Conservation (phyloP, 2,888 invertebrate species). For the Nematopogon swammerdamellus region DNA sequence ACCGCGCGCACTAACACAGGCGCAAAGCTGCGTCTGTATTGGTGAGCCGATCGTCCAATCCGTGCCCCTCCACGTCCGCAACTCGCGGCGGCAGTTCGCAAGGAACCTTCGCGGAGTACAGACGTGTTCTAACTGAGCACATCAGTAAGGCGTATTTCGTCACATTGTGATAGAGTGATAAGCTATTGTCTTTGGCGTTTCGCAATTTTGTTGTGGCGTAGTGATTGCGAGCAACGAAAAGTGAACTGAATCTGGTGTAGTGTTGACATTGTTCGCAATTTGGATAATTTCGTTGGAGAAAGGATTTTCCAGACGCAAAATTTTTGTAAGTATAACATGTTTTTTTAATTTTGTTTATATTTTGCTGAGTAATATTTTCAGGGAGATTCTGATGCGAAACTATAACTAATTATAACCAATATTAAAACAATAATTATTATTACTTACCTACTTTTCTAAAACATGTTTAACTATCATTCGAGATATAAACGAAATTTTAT, state of each 20-base stretch:
- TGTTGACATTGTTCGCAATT: slow-evolving; percentile 32
- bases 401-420: too few species aligned
- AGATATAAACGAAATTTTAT: too few species aligned
- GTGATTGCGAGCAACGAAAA: too few species aligned
- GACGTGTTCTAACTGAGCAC: slow-evolving; percentile 31
- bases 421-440: too few species aligned
- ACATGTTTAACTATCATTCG: too few species aligned
- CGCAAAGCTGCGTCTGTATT: slow-evolving; percentile 21
- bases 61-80: slow-evolving; percentile 49
- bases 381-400: too few species aligned
- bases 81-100: slow-evolving; percentile 31
- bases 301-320: slow-evolving; percentile 46
- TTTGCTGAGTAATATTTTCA: not conserved
- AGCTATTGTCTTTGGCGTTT: too few species aligned
- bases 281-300: slow-evolving; percentile 51
- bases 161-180: slow-evolving; percentile 13
- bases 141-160: slow-evolving; percentile 27
- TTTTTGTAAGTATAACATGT: slow-evolving; percentile 49
- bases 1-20: slow-evolving; percentile 23
- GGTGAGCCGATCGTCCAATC: slow-evolving; percentile 36
- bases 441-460: too few species aligned
- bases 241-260: not conserved
- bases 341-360: too few species aligned
- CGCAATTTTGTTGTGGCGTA: too few species aligned
- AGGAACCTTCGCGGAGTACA: slow-evolving; percentile 26